Evolutionary conservation across 2,888 invertebrate genomes (phyloP), one percentile per base, ranked within the genome.

Genomic region (Phengaris alcon): DNA sequence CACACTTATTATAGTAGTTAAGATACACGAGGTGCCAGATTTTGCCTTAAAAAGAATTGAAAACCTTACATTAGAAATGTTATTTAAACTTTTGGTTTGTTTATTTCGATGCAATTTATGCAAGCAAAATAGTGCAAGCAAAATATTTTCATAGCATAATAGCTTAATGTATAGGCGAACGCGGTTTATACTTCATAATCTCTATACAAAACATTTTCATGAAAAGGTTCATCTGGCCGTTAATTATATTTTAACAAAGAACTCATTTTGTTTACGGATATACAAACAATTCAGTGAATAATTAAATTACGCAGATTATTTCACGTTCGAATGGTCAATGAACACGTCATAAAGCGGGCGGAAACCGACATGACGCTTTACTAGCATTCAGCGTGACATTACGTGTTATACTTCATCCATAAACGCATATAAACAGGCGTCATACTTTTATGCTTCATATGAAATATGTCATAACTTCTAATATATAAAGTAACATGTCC

Each of bases 321-420:
- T 64, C 64, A 64, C 64, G 64, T 35, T 12, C 44, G 35, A 44
- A 44, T 64, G 35, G 35, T 69, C 69, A 69, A 8, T 69, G 69
- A 69, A 69, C 69, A 69, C 69, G 69, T 46, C 69, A 69, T 69
- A 69, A 46, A 44, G n/a, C 68, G 46, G 4, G 22, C n/a, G n/a
- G 3, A 15, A 15, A 68, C 44, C 46, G 44, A 12, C 68, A 13
- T 68, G 68, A 46, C 44, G 46, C 44, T 68, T n/a, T 68, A 68
- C 15, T 59, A 59, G 59, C 59, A 22, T 22, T 22, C 22, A 59
- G 59, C 59, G 59, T 59, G 22, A 59, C 59, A 59, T 35, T 59
- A 22, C 22, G 59, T 22, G 22, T 59, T 59, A 59, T 22, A 57
- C 9, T 15, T 52, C 52, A 10, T 52, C 52, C 12, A 52, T 52